Conservation (phyloP, 1,140 invertebrate species). For the Ceratosolen solmsi region DNA sequence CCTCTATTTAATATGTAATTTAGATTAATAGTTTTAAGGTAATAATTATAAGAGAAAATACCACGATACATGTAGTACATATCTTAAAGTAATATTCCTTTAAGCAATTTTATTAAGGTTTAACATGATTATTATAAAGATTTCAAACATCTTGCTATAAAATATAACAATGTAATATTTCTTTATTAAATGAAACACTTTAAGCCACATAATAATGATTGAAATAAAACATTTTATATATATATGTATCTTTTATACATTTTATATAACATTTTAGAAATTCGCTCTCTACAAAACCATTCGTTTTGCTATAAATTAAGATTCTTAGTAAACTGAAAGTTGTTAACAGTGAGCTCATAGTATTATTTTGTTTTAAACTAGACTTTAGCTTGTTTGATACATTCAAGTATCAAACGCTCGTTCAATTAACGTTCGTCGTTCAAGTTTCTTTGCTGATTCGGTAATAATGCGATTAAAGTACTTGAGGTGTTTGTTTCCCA, state of each 20-base stretch:
- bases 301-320: background rate
- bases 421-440: constrained; percentile 27
- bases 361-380: constrained; percentile 18
- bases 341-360: background rate
- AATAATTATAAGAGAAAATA: background rate
- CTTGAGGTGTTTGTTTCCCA: constrained; percentile 18
- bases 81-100: too few species aligned
- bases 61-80: too few species aligned
- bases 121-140: too few species aligned
- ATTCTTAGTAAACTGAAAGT: background rate
- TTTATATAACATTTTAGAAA: background rate
- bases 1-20: background rate
- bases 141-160: too few species aligned
- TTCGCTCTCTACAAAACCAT: background rate
- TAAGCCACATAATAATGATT: too few species aligned
- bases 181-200: too few species aligned
- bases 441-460: constrained; percentile 23
- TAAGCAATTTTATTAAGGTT: too few species aligned
- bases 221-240: too few species aligned
- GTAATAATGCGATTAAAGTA: constrained; percentile 3
- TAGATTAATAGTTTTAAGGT: background rate
- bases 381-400: constrained; percentile 21
- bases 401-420: background rate
- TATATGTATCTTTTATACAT: too few species aligned
- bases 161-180: too few species aligned